Percentiles rank a stretch among this genome's conserved stretches.
phyloP scores from a whole-genome alignment of 2,888 invertebrate species.

The Cheilosia impressa region DNA sequence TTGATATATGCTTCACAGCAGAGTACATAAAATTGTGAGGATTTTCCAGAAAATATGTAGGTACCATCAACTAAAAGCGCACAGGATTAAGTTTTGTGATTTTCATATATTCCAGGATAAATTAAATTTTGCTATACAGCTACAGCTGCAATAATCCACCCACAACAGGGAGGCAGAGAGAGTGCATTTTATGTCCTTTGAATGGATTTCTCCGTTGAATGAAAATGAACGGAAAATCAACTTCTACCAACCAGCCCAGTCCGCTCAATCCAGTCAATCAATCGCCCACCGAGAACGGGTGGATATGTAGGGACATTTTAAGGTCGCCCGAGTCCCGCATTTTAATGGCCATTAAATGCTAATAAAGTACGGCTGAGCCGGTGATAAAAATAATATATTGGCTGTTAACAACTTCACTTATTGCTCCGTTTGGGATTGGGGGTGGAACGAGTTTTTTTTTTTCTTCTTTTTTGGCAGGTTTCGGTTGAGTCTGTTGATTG shows the following conservation, averaged over 20 bases:
- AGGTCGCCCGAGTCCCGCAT: neutral
- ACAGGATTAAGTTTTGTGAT: neutral
- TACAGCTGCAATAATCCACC: neutral
- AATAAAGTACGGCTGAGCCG: conserved; percentile 42
- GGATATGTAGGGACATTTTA: neutral
- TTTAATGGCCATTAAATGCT: conserved; percentile 56
- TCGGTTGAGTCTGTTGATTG: neutral
- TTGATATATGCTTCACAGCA: too few relatives aligned
- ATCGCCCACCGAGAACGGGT: neutral
- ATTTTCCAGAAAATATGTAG: too few relatives aligned
- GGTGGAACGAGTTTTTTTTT: neutral
- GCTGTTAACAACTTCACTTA: conserved; percentile 57
- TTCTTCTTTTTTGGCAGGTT: neutral
- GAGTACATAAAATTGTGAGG: too few relatives aligned
- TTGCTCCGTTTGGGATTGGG: neutral
- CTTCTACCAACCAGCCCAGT: neutral
- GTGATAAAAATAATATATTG: conserved; percentile 54
- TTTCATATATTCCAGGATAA: neutral
- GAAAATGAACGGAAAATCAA: conserved; percentile 13
- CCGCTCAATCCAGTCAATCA: too few relatives aligned
- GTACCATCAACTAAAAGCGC: too few relatives aligned
- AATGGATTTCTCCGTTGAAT: conserved; percentile 13
- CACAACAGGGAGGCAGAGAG: neutral
- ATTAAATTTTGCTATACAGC: neutral
- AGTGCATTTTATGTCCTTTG: conserved; percentile 43